phyloP scores from a whole-genome alignment of 2,113 vertebrate genomes.

The Ailurus styani region DNA sequence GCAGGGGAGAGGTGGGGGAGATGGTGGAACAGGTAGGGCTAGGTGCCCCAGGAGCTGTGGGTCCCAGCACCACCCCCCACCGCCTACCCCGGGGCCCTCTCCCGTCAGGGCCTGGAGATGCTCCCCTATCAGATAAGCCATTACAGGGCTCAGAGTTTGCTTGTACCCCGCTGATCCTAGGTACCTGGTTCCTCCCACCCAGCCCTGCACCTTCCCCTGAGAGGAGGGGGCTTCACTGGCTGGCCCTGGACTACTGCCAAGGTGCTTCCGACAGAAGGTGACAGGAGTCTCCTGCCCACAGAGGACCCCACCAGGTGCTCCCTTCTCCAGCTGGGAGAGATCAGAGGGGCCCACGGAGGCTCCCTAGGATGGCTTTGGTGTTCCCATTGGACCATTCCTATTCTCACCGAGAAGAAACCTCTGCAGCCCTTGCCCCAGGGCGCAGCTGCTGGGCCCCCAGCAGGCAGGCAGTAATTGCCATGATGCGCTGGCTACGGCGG shows the following conservation, averaged over 20 bases:
- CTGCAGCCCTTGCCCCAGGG: background rate
- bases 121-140: background rate
- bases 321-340: background rate
- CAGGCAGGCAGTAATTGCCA: background rate
- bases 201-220: background rate
- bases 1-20: background rate
- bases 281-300: background rate
- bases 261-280: background rate
- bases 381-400: background rate
- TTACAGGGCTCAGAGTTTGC: background rate
- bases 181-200: background rate
- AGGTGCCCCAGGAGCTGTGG: background rate
- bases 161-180: background rate
- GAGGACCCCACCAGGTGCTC: background rate
- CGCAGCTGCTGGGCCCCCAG: conserved; percentile 16
- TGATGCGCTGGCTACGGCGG: background rate
- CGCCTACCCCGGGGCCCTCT: background rate
- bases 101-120: background rate
- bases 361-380: background rate
- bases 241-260: background rate
- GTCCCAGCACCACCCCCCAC: background rate
- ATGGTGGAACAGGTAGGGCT: background rate
- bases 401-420: background rate
- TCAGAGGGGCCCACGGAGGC: background rate
- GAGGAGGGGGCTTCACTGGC: background rate